Conservation (phyloP, 2,113 vertebrate genomes). For the Solenodon paradoxus region DNA sequence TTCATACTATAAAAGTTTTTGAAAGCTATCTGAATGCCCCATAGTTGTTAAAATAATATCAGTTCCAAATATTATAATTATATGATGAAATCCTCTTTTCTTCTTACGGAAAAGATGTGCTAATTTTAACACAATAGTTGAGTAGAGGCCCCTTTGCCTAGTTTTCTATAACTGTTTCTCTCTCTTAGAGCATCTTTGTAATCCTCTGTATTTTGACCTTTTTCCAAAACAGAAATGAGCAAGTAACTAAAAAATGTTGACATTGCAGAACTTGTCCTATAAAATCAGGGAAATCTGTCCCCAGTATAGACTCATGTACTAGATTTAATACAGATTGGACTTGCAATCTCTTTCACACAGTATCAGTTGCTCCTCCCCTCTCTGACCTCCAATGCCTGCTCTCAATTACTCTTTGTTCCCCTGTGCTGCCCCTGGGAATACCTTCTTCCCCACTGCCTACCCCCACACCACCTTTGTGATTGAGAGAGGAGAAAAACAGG, state of each 20-base stretch:
- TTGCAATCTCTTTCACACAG: neutral
- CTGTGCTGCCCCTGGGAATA: neutral
- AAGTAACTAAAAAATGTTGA: no score
- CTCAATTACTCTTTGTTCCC: neutral
- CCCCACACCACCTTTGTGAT: neutral
- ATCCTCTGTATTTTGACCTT: constrained; percentile 5
- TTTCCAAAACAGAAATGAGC: neutral
- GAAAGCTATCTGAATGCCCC: neutral
- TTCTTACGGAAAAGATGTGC: neutral
- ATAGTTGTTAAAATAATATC: neutral
- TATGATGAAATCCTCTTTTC: neutral
- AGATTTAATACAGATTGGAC: neutral
- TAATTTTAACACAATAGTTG: neutral
- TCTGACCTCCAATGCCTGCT: neutral
- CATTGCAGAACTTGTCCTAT: no score
- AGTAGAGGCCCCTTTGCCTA: neutral
- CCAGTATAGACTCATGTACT: no score
- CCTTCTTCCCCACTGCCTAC: no score
- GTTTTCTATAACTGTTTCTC: neutral
- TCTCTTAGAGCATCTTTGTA: neutral
- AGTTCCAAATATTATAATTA: neutral
- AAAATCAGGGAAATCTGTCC: neutral
- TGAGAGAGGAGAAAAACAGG: neutral
- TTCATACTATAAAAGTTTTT: neutral
- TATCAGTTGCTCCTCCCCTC: neutral